Conservation (phyloP, 2,888 invertebrate species). For the Pristionchus mayeri region DNA sequence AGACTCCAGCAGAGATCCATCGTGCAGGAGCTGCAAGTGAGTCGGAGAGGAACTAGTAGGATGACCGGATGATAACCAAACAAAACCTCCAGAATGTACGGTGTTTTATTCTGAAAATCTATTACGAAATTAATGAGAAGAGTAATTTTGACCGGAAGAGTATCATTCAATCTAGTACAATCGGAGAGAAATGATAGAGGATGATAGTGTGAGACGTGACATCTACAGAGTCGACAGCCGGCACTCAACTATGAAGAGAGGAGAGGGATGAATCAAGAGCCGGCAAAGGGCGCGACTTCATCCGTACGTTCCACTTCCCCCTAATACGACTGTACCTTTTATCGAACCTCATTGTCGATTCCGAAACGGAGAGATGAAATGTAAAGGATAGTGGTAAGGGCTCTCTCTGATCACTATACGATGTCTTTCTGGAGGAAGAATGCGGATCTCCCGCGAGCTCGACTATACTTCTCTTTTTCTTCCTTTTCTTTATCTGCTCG, state of each 20-base stretch:
- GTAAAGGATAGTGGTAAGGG: background rate
- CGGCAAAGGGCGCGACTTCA: conserved; percentile 28
- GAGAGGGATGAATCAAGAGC: conserved; percentile 35
- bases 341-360: conserved; percentile 34
- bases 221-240: background rate
- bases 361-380: background rate
- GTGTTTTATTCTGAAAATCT: too few relatives aligned
- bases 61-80: too few relatives aligned
- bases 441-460: background rate
- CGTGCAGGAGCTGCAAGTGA: conserved; percentile 32
- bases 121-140: too few relatives aligned
- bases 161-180: too few relatives aligned
- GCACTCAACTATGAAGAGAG: conserved; percentile 21
- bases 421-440: background rate
- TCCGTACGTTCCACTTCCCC: conserved; percentile 10
- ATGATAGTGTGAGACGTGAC: too few relatives aligned
- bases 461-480: conserved; percentile 23
- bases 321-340: conserved; percentile 24
- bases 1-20: conserved; percentile 21
- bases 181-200: too few relatives aligned
- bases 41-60: too few relatives aligned
- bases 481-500: conserved; percentile 15
- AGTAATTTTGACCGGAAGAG: too few relatives aligned
- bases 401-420: conserved; percentile 28
- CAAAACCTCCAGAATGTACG: too few relatives aligned